A percentile compares a stretch with the other conserved stretches of the same genome.
These are phyloP conservation scores for Plecturocebus donacophilus DNA, from an alignment of 2,113 vertebrate genomes.

Conservation along the genomic window DNA sequence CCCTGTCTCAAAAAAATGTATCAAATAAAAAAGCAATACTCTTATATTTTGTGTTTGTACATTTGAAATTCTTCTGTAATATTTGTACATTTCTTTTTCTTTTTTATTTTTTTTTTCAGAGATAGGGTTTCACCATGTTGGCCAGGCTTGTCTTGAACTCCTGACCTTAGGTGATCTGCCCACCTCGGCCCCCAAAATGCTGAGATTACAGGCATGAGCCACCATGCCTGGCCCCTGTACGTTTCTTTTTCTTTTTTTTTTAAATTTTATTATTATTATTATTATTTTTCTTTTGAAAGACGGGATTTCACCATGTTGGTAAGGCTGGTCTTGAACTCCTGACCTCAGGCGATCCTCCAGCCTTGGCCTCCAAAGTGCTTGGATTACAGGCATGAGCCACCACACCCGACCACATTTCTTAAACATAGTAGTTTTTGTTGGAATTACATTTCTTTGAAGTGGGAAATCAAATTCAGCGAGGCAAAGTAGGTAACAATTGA, in stretches of 20 bases:
- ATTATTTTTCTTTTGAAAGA: too few species aligned
- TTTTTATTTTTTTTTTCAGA: too few species aligned
- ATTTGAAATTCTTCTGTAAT: slow-evolving; percentile 7
- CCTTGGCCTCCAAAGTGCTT: not conserved
- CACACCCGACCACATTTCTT: not conserved
- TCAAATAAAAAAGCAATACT: not conserved
- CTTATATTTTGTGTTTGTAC: not conserved
- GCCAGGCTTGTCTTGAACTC: not conserved
- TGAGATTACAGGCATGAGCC: not conserved
- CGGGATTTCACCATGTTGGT: not conserved
- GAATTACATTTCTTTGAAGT: not conserved
- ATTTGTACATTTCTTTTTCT: not conserved
- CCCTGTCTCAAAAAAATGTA: too few species aligned
- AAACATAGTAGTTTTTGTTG: not conserved
- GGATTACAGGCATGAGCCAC: not conserved
- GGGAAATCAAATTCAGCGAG: not conserved
- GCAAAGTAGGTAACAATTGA: not conserved
- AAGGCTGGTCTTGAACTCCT: not conserved
- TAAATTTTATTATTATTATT: too few species aligned
- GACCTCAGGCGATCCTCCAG: rapidly evolving
- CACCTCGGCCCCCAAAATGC: not conserved
- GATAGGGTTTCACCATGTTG: not conserved
- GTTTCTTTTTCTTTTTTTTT: not conserved
- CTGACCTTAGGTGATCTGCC: not conserved
- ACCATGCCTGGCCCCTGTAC: not conserved